These are phyloP conservation scores for Drosophila albomicans DNA, from an alignment of 1,140 invertebrate genomes.

Conservation along the genomic window DNA sequence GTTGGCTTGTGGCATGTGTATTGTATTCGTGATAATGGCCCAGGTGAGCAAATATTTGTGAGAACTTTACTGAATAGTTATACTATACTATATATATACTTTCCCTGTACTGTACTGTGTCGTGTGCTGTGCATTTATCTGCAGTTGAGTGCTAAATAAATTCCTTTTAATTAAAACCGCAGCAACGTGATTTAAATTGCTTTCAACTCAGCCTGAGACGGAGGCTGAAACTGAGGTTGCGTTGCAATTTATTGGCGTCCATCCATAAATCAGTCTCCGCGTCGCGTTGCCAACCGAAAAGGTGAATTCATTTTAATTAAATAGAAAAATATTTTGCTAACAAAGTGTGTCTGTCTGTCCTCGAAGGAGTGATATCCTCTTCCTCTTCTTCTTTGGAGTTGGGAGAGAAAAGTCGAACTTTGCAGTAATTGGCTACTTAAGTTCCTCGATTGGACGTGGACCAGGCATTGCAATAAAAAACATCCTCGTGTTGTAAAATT, in stretches of 20 bases:
- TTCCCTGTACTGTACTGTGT: neutral
- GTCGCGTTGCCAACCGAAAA: slow-evolving; percentile 45
- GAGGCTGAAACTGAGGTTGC: slow-evolving; percentile 26
- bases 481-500: slow-evolving; percentile 83
- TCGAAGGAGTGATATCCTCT: slow-evolving; percentile 59
- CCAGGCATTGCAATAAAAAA: slow-evolving; percentile 75
- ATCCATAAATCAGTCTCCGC: slow-evolving; percentile 72
- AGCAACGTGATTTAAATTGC: slow-evolving; percentile 79
- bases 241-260: slow-evolving; percentile 71
- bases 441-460: slow-evolving; percentile 62
- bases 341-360: too few species aligned
- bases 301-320: slow-evolving; percentile 82
- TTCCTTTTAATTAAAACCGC: slow-evolving; percentile 83
- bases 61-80: slow-evolving; percentile 3
- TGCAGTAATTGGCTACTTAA: slow-evolving; percentile 82
- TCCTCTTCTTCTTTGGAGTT: neutral
- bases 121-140: slow-evolving; percentile 68
- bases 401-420: slow-evolving; percentile 67
- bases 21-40: slow-evolving; percentile 19
- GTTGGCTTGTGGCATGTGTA: slow-evolving; percentile 11
- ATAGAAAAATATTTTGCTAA: slow-evolving; percentile 80
- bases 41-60: slow-evolving; percentile 44
- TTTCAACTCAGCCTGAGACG: slow-evolving; percentile 41
- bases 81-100: neutral
- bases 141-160: slow-evolving; percentile 80